phyloP scores from a whole-genome alignment of 2,797 vertebrate species.

The Leucoraja ocellata region DNA sequence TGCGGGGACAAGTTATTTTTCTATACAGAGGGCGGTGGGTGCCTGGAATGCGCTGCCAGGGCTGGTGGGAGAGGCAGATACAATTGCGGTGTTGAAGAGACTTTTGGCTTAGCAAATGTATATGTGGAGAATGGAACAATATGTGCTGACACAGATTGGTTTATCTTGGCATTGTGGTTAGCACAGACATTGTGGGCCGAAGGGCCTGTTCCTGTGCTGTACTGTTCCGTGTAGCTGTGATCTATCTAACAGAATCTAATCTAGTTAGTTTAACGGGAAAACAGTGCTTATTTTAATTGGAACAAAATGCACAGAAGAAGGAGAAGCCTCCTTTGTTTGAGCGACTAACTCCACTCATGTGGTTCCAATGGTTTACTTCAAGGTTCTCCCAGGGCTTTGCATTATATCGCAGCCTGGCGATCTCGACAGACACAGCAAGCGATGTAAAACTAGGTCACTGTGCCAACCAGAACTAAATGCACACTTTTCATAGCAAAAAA shows the following conservation, averaged over 20 bases:
- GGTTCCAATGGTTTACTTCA: neutral
- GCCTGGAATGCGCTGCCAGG: too few species aligned
- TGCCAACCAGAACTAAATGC: conserved; percentile 4
- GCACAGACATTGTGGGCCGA: too few species aligned
- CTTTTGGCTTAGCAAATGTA: too few species aligned
- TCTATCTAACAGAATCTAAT: neutral
- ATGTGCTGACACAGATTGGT: too few species aligned
- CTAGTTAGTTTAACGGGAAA: neutral
- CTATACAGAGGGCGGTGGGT: too few species aligned
- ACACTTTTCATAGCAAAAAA: conserved; percentile 1
- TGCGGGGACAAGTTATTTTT: too few species aligned
- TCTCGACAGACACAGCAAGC: conserved; percentile 32
- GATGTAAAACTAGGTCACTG: conserved; percentile 16
- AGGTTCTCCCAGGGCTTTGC: conserved; percentile 19
- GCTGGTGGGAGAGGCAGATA: too few species aligned
- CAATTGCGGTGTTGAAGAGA: too few species aligned
- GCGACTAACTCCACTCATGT: neutral
- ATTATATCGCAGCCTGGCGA: conserved; percentile 26
- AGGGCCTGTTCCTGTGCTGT: too few species aligned
- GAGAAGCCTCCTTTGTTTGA: neutral
- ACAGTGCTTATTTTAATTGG: neutral
- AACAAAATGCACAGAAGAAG: conserved; percentile 9
- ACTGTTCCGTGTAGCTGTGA: neutral
- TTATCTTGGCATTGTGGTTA: too few species aligned
- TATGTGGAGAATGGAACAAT: too few species aligned